These are phyloP conservation scores for Hydractinia symbiolongicarpus DNA, from an alignment of 30 jellyfish, hydroid and myxozoan genomes.

Conservation along the genomic window DNA sequence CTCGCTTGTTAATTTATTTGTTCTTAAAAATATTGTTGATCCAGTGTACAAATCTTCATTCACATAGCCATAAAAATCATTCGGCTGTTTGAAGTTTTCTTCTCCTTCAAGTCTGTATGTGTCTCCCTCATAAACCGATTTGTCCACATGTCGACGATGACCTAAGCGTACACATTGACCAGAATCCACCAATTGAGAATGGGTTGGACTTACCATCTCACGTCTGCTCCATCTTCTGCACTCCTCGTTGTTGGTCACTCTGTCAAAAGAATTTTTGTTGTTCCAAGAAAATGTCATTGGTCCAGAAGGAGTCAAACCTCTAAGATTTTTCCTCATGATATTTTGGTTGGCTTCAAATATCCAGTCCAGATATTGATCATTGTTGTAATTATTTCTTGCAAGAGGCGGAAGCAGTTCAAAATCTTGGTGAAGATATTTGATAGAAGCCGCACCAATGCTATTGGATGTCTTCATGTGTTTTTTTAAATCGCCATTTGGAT, in stretches of 20 bases:
- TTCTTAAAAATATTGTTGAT: not conserved
- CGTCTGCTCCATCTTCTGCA: not conserved
- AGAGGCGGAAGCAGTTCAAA: constrained; percentile 2
- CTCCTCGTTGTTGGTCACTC: not conserved
- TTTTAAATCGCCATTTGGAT: constrained; percentile 1
- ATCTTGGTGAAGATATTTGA: not conserved
- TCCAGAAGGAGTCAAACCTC: not conserved
- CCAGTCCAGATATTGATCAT: not conserved
- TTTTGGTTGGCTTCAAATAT: not conserved
- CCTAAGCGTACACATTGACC: not conserved
- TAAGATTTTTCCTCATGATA: not conserved
- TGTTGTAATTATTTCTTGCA: not conserved
- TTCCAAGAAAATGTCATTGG: not conserved
- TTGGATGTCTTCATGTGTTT: not conserved
- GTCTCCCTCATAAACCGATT: not conserved
- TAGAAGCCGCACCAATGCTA: not conserved
- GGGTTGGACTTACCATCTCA: not conserved
- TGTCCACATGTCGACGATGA: not conserved
- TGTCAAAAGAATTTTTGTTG: not conserved
- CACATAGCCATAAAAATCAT: constrained; percentile 3
- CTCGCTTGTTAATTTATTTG: not conserved
- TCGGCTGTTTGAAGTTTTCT: not conserved
- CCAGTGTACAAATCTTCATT: not conserved
- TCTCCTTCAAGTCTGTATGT: not conserved
- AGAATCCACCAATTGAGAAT: not conserved